Base-by-base conservation (phyloP, 2,888 invertebrate species). In the Callyntrura sp. region DNA sequence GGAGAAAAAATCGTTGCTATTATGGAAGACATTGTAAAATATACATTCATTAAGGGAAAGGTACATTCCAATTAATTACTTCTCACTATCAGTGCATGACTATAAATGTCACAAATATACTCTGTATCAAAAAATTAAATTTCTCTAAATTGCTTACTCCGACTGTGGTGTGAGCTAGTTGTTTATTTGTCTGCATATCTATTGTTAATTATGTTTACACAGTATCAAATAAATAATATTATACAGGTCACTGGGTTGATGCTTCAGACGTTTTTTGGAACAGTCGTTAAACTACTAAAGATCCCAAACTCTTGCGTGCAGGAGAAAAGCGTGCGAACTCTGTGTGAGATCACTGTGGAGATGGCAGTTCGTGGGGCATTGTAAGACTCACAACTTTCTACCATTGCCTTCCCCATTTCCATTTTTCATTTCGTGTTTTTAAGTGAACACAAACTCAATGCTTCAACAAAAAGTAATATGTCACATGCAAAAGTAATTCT, bases 1-100 rank as follows among this genome's bases (percentile, higher is more conserved):
- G 93, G 92, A 68, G 92, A 92, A 65, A 92, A 90, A 82, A 90
- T 93, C 81, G 83, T 92, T 60, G 60, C 78, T 23, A 79, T 93
- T n/a, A 82, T 93, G 79, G 85, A 57, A 60, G 92, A 93, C 82
- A 88, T 90, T 65, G 90, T 90, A 17, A 87, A 91, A n/a, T 93
- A 92, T 60, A 79, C 76, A 9, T 28, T 73, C 70, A 35, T 62
- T 11, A 78, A 55, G 78, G 85, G 88, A 76, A 79, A 88, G 90
- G 92, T 92, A 79, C n/a, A n/a, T n/a, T n/a, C n/a, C n/a, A n/a
- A n/a, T n/a, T n/a, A n/a, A n/a, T n/a, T n/a, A n/a, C n/a, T n/a
- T n/a, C n/a, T n/a, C n/a, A n/a, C n/a, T n/a, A n/a, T n/a, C n/a
- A n/a, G n/a, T n/a, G n/a, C n/a, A n/a, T n/a, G n/a, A n/a, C n/a